Conservation (phyloP, 2,113 vertebrate genomes). For the Gasterosteus aculeatus region DNA sequence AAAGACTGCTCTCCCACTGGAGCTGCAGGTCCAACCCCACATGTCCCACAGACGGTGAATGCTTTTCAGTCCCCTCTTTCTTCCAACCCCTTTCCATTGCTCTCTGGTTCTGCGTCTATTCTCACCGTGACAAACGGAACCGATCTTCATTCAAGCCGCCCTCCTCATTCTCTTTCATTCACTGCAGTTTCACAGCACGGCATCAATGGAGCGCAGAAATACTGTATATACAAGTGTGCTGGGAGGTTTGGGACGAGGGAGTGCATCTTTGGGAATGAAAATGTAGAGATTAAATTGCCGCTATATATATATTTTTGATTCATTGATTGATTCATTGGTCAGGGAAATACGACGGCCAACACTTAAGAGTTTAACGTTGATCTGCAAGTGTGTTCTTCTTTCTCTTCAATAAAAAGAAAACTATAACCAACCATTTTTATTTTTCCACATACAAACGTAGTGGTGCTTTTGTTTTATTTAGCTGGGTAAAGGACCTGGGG, state of each 20-base stretch:
- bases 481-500: conserved; percentile 22
- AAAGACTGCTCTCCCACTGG: not conserved
- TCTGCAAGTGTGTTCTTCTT: not conserved
- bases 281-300: conserved; percentile 69
- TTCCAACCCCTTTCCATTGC: not conserved
- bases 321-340: conserved; percentile 77
- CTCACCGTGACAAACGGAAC: conserved; percentile 46
- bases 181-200: conserved; percentile 62
- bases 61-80: conserved; percentile 12
- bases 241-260: conserved; percentile 21
- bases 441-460: conserved; percentile 12
- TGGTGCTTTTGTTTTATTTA: conserved; percentile 44
- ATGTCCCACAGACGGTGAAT: conserved; percentile 11
- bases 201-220: conserved; percentile 50
- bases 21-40: conserved; percentile 4
- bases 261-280: conserved; percentile 66
- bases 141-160: not conserved
- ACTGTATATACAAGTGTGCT: conserved; percentile 37
- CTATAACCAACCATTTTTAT: not conserved
- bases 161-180: conserved; percentile 21
- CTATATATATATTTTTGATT: conserved; percentile 45
- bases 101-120: conserved; percentile 32
- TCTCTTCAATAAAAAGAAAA: not conserved
- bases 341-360: not conserved
- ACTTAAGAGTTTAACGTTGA: not conserved